Percentiles rank a stretch among this genome's conserved stretches.
These are phyloP conservation scores for Oryzias melastigma DNA, from an alignment of 2,113 vertebrate species.

Conservation along the genomic window DNA sequence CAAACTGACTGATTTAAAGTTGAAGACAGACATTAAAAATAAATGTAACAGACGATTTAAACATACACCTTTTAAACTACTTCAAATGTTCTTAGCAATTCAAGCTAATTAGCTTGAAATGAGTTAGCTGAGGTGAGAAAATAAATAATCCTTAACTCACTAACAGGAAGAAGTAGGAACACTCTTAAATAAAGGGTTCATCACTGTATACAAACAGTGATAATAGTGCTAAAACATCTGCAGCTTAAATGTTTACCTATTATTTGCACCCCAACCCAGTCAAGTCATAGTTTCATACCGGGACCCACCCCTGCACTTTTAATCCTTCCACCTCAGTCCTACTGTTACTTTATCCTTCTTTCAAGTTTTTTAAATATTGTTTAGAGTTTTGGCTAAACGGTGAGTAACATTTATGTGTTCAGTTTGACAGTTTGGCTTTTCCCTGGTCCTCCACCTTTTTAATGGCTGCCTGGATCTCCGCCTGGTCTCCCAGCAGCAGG, in stretches of 20 bases:
- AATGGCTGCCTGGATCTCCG: slow-evolving; percentile 92
- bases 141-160: slow-evolving; percentile 1
- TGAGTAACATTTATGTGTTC: slow-evolving; percentile 22
- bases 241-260: slow-evolving; percentile 14
- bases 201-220: slow-evolving; percentile 26
- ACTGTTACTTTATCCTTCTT: slow-evolving; percentile 5
- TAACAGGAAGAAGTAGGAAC: slow-evolving; percentile 2
- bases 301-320: neutral
- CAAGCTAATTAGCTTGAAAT: neutral
- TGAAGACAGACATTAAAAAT: slow-evolving; percentile 34
- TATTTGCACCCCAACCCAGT: slow-evolving; percentile 3
- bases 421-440: slow-evolving; percentile 78
- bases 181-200: neutral
- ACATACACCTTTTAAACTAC: neutral
- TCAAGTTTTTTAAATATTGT: slow-evolving; percentile 4
- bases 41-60: neutral
- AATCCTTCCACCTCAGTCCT: slow-evolving; percentile 3
- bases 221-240: slow-evolving; percentile 30
- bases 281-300: slow-evolving; percentile 1
- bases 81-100: neutral
- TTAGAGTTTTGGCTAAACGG: too few species aligned
- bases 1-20: neutral
- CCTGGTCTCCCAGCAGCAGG: slow-evolving; percentile 90
- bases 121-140: neutral
- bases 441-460: slow-evolving; percentile 98